A percentile compares a stretch with the other conserved stretches of the same genome.
Evolutionary conservation across 1,140 invertebrate species (phyloP).

Genomic region (Galleria mellonella): DNA sequence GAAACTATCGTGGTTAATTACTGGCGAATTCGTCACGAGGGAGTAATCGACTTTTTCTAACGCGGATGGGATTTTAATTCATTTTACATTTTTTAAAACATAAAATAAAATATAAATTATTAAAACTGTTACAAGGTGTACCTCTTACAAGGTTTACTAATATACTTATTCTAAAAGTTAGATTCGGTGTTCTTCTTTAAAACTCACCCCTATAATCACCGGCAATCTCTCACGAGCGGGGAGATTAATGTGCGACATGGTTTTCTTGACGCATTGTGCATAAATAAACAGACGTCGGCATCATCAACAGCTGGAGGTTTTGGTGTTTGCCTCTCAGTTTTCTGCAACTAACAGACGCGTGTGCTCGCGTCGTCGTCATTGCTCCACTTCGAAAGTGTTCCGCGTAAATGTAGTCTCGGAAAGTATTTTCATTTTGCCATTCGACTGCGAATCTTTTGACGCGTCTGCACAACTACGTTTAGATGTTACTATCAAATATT

Average conservation of each 20-base stretch:
- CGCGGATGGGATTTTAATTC: too few species aligned
- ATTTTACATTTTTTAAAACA: too few species aligned
- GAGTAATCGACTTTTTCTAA: too few species aligned
- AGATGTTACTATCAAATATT: too few species aligned
- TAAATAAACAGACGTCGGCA: slow-evolving; percentile 6
- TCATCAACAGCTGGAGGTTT: slow-evolving; percentile 1
- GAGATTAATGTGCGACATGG: slow-evolving; percentile 11
- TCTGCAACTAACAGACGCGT: slow-evolving; percentile 9
- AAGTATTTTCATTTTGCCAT: slow-evolving; percentile 1
- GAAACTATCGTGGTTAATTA: too few species aligned
- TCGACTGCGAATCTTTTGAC: not conserved
- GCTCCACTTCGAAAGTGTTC: not conserved
- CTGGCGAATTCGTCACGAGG: too few species aligned
- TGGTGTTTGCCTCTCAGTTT: slow-evolving; percentile 13
- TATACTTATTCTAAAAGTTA: too few species aligned
- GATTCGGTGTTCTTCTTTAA: not conserved
- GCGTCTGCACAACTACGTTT: too few species aligned
- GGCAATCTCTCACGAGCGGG: slow-evolving; percentile 9
- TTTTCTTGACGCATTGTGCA: slow-evolving; percentile 13
- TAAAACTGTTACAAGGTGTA: too few species aligned
- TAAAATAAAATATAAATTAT: too few species aligned
- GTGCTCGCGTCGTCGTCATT: not conserved
- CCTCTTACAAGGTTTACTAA: too few species aligned
- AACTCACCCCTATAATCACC: slow-evolving; percentile 1
- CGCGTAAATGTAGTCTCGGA: not conserved